phyloP scores from a whole-genome alignment of 2,888 invertebrate species.

The Caenorhabditis sp. region DNA sequence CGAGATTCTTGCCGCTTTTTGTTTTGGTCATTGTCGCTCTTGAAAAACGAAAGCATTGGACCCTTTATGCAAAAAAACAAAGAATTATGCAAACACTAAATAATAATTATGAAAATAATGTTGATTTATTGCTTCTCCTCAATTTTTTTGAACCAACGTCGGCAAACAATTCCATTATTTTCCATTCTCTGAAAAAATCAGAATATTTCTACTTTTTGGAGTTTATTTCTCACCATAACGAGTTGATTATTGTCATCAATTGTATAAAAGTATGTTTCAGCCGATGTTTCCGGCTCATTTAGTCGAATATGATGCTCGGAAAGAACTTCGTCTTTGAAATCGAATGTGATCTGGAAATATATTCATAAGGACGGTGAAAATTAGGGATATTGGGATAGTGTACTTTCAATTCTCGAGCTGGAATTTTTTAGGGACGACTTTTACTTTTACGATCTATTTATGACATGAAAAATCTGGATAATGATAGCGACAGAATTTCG shows the following conservation, averaged over 20 bases:
- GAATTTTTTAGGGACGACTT: too few relatives aligned
- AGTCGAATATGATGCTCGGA: slow-evolving; percentile 66
- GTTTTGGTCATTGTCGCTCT: too few relatives aligned
- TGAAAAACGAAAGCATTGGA: too few relatives aligned
- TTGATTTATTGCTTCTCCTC: slow-evolving; percentile 14
- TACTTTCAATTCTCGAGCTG: too few relatives aligned
- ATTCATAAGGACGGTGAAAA: too few relatives aligned
- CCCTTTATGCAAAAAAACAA: not conserved
- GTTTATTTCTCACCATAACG: slow-evolving; percentile 55
- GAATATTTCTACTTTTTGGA: not conserved
- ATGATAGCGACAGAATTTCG: too few relatives aligned
- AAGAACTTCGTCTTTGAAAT: slow-evolving; percentile 51
- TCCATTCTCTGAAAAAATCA: slow-evolving; percentile 59
- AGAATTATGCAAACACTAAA: not conserved
- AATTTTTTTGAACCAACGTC: slow-evolving; percentile 67
- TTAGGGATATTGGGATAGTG: too few relatives aligned
- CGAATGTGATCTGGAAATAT: slow-evolving; percentile 68
- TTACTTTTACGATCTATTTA: too few relatives aligned
- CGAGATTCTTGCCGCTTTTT: too few relatives aligned
- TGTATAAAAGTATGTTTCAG: slow-evolving; percentile 67
- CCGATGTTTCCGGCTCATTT: slow-evolving; percentile 61
- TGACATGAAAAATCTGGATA: too few relatives aligned
- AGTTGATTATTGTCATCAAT: slow-evolving; percentile 62
- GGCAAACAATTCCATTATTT: slow-evolving; percentile 63
- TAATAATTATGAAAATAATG: not conserved